Percentiles rank a stretch among this genome's conserved stretches.
Evolutionary conservation across 2,113 vertebrate genomes (phyloP).

Genomic region (Pseudorasbora parva): DNA sequence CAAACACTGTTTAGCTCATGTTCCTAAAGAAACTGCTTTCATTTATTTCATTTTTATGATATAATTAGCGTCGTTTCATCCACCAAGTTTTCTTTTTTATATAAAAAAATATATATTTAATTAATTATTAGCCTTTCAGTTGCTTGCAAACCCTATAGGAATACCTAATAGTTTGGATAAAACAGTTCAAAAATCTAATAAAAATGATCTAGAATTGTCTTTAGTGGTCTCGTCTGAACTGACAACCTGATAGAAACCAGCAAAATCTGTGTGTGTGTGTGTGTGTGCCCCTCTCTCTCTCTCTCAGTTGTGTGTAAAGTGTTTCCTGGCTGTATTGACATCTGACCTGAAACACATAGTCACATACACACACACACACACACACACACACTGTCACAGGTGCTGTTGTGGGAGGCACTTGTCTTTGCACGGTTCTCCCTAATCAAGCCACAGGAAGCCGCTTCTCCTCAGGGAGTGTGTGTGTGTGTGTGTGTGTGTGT

Average conservation of each 20-base stretch:
- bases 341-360: conserved; percentile 51
- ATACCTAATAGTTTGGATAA: no score
- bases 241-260: not conserved
- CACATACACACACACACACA: conserved; percentile 58
- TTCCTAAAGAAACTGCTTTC: no score
- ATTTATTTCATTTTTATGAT: not conserved
- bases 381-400: conserved; percentile 80
- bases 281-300: no score
- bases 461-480: conserved; percentile 67
- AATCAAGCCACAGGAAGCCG: conserved; percentile 85
- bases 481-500: conserved; percentile 55
- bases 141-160: no score
- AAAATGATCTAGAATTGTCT: no score
- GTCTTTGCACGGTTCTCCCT: conserved; percentile 84
- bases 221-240: not conserved
- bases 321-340: conserved; percentile 47
- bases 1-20: no score
- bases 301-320: conserved; percentile 38
- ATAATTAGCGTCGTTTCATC: not conserved
- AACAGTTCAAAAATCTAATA: no score
- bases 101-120: no score
- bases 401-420: conserved; percentile 83
- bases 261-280: no score
- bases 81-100: no score
- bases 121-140: not conserved